These are phyloP conservation scores for Carassius carassius DNA, from an alignment of 2,113 vertebrate genomes.

Conservation along the genomic window DNA sequence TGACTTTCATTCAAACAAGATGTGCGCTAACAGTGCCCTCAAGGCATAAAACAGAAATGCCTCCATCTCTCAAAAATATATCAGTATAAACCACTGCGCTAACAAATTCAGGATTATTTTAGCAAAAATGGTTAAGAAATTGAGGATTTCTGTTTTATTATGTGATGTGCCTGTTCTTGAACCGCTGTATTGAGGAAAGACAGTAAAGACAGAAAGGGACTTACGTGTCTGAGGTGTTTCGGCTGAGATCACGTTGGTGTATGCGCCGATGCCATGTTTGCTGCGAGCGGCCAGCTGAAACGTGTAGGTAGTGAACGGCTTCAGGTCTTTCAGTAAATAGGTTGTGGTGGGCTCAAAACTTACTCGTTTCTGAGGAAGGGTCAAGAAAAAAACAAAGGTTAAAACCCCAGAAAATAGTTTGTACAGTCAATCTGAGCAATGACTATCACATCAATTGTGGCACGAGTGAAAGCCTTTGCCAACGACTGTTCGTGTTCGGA, in stretches of 20 bases:
- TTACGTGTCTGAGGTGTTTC: conserved; percentile 99
- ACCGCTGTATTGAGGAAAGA: not conserved
- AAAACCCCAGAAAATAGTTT: not conserved
- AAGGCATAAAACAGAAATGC: conserved; percentile 37
- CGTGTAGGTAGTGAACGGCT: conserved; percentile 93
- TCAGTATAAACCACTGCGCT: conserved; percentile 9
- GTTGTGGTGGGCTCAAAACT: conserved; percentile 90
- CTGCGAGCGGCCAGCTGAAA: conserved; percentile 95
- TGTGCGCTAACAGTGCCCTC: conserved; percentile 55
- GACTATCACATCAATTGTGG: not conserved
- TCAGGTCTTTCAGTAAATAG: conserved; percentile 91
- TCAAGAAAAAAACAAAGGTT: not conserved
- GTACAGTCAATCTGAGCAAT: not conserved
- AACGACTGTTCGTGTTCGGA: conserved; percentile 57
- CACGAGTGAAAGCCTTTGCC: not conserved
- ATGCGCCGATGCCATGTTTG: conserved; percentile 92
- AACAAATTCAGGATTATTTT: conserved; percentile 11
- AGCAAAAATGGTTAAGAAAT: conserved; percentile 7
- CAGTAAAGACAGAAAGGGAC: conserved; percentile 83
- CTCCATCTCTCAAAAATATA: conserved; percentile 71
- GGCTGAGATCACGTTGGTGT: conserved; percentile 93
- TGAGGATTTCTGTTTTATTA: conserved; percentile 14
- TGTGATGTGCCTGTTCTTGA: not conserved
- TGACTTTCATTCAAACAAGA: conserved; percentile 8
- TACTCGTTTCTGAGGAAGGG: conserved; percentile 81